Conservation (phyloP, 2,797 vertebrate species). For the Hydrocynus forskahlii region DNA sequence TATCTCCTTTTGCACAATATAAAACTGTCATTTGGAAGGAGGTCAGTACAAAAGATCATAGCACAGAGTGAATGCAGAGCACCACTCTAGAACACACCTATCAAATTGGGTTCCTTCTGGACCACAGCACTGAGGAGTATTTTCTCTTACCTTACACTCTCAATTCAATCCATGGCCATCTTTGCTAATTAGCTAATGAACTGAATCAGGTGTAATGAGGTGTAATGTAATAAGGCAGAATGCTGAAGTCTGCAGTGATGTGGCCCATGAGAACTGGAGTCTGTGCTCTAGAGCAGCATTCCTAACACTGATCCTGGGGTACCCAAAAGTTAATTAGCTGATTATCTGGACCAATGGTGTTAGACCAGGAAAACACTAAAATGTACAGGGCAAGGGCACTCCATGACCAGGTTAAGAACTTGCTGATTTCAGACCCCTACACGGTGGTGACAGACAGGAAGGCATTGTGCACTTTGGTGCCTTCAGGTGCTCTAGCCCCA, state of each 20-base stretch:
- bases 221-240: too few relatives aligned
- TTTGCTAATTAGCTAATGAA: too few relatives aligned
- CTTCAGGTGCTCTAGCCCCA: slow-evolving; percentile 91
- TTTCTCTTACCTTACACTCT: too few relatives aligned
- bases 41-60: slow-evolving; percentile 75
- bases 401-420: background rate
- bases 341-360: background rate
- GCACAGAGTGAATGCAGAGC: slow-evolving; percentile 4
- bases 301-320: background rate
- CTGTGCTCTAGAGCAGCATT: background rate
- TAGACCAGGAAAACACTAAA: background rate
- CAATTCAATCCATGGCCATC: too few relatives aligned
- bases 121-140: too few relatives aligned
- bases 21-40: slow-evolving; percentile 93
- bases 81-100: background rate
- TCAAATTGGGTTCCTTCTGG: too few relatives aligned
- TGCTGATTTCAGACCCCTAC: slow-evolving; percentile 65
- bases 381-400: background rate
- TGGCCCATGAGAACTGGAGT: too few relatives aligned
- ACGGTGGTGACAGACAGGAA: slow-evolving; percentile 98
- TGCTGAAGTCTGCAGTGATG: too few relatives aligned
- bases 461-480: slow-evolving; percentile 91
- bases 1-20: slow-evolving; percentile 77
- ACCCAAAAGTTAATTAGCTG: background rate
- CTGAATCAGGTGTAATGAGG: too few relatives aligned